phyloP scores from a whole-genome alignment of 35 echinoderm and acorn worm genomes.

The Ophiothrix spiculata region DNA sequence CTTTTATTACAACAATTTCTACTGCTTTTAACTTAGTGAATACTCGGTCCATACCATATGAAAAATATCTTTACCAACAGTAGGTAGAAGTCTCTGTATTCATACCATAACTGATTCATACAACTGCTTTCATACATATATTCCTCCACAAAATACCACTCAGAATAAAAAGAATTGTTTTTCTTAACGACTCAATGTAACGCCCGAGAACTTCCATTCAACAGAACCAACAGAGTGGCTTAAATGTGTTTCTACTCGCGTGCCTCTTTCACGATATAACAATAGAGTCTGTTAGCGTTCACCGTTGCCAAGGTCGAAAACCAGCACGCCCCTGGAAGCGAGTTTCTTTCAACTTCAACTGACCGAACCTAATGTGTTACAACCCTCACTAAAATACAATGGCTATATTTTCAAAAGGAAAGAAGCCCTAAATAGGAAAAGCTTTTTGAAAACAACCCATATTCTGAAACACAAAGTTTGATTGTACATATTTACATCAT shows the following conservation, averaged over 20 bases:
- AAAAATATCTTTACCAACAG: no score
- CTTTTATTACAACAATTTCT: no score
- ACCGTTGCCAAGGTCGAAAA: not conserved
- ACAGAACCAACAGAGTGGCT: not conserved
- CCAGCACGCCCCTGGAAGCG: not conserved
- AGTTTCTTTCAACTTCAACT: constrained; percentile 5
- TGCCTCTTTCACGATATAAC: not conserved
- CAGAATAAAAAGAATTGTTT: not conserved
- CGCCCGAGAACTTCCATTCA: not conserved
- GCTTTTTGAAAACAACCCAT: no score
- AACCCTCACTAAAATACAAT: not conserved
- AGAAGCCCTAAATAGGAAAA: no score
- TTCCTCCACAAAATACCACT: no score
- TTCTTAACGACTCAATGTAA: not conserved
- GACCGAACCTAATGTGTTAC: not conserved
- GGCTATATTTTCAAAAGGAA: not conserved
- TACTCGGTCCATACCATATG: no score
- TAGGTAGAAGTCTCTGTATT: no score
- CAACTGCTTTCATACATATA: no score
- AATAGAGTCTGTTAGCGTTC: not conserved
- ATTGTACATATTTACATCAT: no score
- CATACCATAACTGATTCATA: no score
- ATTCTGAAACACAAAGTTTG: no score
- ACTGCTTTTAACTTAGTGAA: no score
- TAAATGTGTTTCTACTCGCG: constrained; percentile 12